Base-by-base conservation (phyloP, 1,140 invertebrate genomes). In the Episyrphus balteatus region DNA sequence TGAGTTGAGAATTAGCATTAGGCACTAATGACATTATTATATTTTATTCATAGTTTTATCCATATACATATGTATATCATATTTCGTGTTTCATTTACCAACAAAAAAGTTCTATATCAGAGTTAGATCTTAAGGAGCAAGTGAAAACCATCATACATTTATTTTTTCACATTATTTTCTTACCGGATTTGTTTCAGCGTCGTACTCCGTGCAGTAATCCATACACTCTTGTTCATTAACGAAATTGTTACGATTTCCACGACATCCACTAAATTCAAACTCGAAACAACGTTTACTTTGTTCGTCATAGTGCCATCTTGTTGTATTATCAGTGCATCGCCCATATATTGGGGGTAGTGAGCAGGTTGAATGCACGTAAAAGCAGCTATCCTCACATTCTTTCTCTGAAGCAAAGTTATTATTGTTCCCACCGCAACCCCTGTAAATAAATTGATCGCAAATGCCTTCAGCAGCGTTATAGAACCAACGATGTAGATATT, bases 231-330 rank as follows among this genome's bases (percentile, higher is more conserved):
- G 83, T 61, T 89, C 77, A 1, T 77, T 80, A 18, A 77, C 74
- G 69, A 96, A 98, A 32, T 86, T 75, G 66, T 96, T 94, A 11
- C 77, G 80, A 68, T 86, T 84, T 19, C 86, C 82, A 50, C 78
- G 78, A 54, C 80, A 82, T 7, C 79, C 80, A 3, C 81, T 79
- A 50, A 82, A 82, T n/a, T 75, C 73, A 55, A 84, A 85, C 54
- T 78, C 74, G 47, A 76, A 63, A 57, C 86, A 88, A n/a, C 69
- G 56, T 37, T 82, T 79, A 3, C 74, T 75, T 3, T 69, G 61
- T 11, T 62, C 56, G 46, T 93, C 84, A 56, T 82, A 93, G 62
- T 82, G 90, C 73, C 78, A 93, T 50, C 82, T 79, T 0, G 68
- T 68, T 15, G 82, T 67, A 33, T 73, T 69, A 31, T 75, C 73